phyloP scores from a whole-genome alignment of 1,140 invertebrate genomes.

The Archegozetes longisetosus region DNA sequence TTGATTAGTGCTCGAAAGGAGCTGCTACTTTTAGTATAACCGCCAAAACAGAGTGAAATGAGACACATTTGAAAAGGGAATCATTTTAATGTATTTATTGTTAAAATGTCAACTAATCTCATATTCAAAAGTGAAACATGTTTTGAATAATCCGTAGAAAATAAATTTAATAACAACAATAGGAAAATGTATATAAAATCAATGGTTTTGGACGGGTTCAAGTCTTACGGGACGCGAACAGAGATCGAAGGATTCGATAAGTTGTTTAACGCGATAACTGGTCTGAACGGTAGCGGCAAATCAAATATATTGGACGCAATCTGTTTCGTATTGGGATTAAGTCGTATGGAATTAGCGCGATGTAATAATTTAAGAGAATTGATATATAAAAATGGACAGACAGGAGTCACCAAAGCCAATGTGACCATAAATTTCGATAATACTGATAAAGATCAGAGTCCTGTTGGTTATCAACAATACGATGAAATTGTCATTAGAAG shows the following conservation, averaged over 20 bases:
- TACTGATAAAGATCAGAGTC: constrained; percentile 57
- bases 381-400: constrained; percentile 94
- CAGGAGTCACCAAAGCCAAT: constrained; percentile 84
- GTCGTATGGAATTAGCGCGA: constrained; percentile 74
- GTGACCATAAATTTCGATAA: constrained; percentile 96
- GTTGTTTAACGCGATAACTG: constrained; percentile 96
- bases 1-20: too few species aligned
- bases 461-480: constrained; percentile 79
- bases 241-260: constrained; percentile 87
- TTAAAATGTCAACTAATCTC: too few species aligned
- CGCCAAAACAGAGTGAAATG: too few species aligned
- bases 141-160: too few species aligned
- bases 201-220: constrained; percentile 90
- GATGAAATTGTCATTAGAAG: constrained; percentile 84
- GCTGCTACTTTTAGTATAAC: too few species aligned
- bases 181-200: constrained; percentile 94
- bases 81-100: too few species aligned
- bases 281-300: constrained; percentile 94
- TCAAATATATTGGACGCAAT: constrained; percentile 97
- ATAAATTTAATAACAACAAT: too few species aligned
- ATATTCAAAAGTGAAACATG: too few species aligned
- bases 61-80: too few species aligned
- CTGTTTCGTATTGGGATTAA: constrained; percentile 91
- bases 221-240: constrained; percentile 86
- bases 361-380: constrained; percentile 64